Evolutionary conservation across 2,888 invertebrate species (phyloP).

Genomic region (Rotaria macrura): DNA sequence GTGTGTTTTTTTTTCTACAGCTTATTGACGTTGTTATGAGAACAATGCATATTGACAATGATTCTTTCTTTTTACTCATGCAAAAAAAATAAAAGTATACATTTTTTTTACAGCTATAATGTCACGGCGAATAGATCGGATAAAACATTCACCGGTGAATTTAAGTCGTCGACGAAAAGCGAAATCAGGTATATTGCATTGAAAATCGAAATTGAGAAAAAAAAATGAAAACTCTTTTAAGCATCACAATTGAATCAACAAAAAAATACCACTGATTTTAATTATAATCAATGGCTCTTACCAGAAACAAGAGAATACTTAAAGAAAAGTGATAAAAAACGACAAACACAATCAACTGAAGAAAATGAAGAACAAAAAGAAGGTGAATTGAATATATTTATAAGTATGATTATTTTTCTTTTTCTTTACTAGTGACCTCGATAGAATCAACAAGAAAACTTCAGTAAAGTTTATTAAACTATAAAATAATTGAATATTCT

Average conservation of each 20-base stretch:
- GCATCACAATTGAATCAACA: not conserved
- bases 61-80: not conserved
- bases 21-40: not conserved
- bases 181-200: not conserved
- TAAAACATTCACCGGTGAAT: not conserved
- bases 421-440: not conserved
- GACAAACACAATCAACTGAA: not conserved
- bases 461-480: not conserved
- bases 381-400: not conserved
- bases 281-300: not conserved
- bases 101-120: not conserved
- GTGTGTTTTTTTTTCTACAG: no score
- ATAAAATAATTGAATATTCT: not conserved
- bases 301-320: not conserved
- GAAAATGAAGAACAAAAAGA: not conserved
- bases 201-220: no score
- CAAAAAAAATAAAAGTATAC: not conserved
- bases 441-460: not conserved
- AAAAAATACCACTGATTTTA: not conserved
- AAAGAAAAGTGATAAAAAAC: not conserved
- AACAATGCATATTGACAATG: not conserved
- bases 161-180: not conserved
- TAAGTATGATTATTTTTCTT: not conserved
- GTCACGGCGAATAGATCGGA: not conserved
- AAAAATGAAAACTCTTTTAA: not conserved